phyloP scores from a whole-genome alignment of 2,797 vertebrate genomes.

The Hydrocynus forskahlii region DNA sequence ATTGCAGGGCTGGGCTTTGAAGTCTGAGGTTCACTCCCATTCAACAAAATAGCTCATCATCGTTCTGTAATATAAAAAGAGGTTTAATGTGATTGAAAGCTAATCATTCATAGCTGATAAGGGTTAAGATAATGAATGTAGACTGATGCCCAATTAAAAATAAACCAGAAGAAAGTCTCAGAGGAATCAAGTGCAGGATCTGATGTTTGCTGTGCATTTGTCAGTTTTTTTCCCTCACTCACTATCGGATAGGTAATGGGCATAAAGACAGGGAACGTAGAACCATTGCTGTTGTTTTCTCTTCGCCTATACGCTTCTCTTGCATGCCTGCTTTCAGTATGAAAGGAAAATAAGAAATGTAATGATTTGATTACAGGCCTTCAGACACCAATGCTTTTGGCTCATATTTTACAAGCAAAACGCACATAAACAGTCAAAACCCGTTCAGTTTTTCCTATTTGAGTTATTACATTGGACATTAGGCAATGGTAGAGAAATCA shows the following conservation, averaged over 20 bases:
- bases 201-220: not conserved
- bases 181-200: not conserved
- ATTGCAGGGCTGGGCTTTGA: slow-evolving; percentile 35
- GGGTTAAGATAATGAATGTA: slow-evolving; percentile 17
- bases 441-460: not conserved
- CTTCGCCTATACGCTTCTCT: not conserved
- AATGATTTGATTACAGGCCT: not conserved
- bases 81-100: slow-evolving; percentile 19
- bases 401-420: slow-evolving; percentile 10
- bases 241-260: not conserved
- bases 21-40: slow-evolving; percentile 1
- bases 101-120: slow-evolving; percentile 38
- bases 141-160: slow-evolving; percentile 2
- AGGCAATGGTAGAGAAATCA: no score
- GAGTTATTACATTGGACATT: not conserved
- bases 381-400: not conserved
- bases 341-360: slow-evolving; percentile 6
- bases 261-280: not conserved
- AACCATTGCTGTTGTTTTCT: not conserved
- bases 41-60: slow-evolving; percentile 21
- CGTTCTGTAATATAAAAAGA: slow-evolving; percentile 17
- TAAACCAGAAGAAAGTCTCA: slow-evolving; percentile 6
- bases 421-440: not conserved
- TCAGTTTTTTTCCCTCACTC: not conserved
- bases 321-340: not conserved